Evolutionary conservation across 2,888 invertebrate species (phyloP), one percentile per base, ranked within the genome.

Genomic region (Liopterus haemorrhoidalis): DNA sequence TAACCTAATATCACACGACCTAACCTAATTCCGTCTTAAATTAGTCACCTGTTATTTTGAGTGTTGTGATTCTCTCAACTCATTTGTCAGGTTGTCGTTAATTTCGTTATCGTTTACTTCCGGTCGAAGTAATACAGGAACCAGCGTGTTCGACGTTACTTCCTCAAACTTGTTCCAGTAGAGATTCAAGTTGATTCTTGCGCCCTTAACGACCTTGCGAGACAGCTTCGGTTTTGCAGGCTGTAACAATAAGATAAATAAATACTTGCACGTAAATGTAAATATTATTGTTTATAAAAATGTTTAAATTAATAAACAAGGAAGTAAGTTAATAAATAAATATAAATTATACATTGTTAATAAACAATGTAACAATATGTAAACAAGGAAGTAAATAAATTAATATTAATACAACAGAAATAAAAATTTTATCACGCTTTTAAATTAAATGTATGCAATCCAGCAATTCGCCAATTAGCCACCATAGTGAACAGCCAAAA

Each of bases 161-260:
- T 75, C 64, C 56, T 78, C 79, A 52, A 81, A 74, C 61, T 74
- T 74, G 52, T 74, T 71, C 79, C 79, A 80, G 64, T 77, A 77
- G 63, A 73, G 71, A 66, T 80, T 80, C 52, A 81, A 69, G 63
- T 81, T 79, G 61, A 81, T 73, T 54, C 74, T 72, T 57, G 78
- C 71, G 21, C 75, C 72, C 54, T 68, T 66, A 33, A 75, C 68
- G 59, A 79, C 70, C 56, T 71, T 72, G 50, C 78, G 68, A 9
- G 78, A 73, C 47, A 79, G 70, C 57, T 71, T 70, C 27, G 75
- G 76, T 56, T 74, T 77, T 49, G 70, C 65, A 59, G 70, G 70
- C 78, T 79, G 71, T 61, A 74, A 66, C 49, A 62, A 65, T 55
- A 55, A 61, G 59, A 55, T 54, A 56, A 46, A n/a, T n/a, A n/a